Evolutionary conservation across 2,113 vertebrate genomes (phyloP).

Genomic region (Mormyrus lacerda): DNA sequence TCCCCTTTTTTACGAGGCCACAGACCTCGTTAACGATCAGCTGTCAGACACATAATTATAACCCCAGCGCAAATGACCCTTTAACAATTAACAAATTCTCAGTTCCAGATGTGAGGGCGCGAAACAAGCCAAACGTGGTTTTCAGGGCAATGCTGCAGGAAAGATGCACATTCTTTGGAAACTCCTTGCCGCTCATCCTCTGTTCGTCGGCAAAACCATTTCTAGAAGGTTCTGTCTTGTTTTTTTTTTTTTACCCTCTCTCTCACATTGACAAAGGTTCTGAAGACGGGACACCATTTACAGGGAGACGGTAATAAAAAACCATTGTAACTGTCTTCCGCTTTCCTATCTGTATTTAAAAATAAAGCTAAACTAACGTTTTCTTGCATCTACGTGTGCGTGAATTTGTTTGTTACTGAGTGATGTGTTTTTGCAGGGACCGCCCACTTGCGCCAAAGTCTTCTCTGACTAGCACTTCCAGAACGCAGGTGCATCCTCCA

Average conservation of each 20-base stretch:
- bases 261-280: slow-evolving; percentile 37
- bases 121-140: slow-evolving; percentile 21
- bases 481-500: background rate
- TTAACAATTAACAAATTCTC: slow-evolving; percentile 38
- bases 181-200: slow-evolving; percentile 32
- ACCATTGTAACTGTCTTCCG: slow-evolving; percentile 11
- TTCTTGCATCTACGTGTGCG: slow-evolving; percentile 52
- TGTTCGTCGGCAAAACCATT: slow-evolving; percentile 29
- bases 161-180: slow-evolving; percentile 30
- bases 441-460: slow-evolving; percentile 25
- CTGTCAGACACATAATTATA: slow-evolving; percentile 40
- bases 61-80: slow-evolving; percentile 51
- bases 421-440: slow-evolving; percentile 58
- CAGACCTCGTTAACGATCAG: slow-evolving; percentile 37
- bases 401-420: slow-evolving; percentile 51
- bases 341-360: slow-evolving; percentile 53
- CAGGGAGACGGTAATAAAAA: slow-evolving; percentile 55
- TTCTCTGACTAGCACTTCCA: slow-evolving; percentile 20
- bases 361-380: slow-evolving; percentile 58
- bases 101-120: slow-evolving; percentile 39
- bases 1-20: slow-evolving; percentile 52
- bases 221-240: slow-evolving; percentile 47
- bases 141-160: slow-evolving; percentile 30
- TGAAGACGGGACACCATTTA: slow-evolving; percentile 63
- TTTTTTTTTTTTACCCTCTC: slow-evolving; percentile 53